Base-by-base conservation (phyloP, 2,797 vertebrate genomes). In the Falco naumanni region DNA sequence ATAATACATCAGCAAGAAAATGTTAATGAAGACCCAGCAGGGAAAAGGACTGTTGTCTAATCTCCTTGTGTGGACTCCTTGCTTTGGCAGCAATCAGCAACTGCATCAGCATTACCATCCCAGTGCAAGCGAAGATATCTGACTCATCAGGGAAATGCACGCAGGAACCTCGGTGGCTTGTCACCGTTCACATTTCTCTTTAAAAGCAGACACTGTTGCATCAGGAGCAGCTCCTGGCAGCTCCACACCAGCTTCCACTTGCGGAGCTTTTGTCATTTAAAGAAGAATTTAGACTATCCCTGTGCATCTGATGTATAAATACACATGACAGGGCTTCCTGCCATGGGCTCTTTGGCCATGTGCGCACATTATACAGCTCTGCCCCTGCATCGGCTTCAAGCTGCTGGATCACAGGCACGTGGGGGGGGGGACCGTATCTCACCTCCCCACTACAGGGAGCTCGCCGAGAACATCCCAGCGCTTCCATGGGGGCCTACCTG, bases 1-100 rank as follows among this genome's bases (percentile, higher is more conserved):
- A 97, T 90, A 92, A 93, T 39, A 89, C 68, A 90, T 90, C 71
- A 75, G 86, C 92, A 95, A 95, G 90, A 91, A 92, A 93, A 95
- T 8, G 64, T 75, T 97, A 92, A 94, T 50, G 25, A 96, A 92
- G 65, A 41, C 6, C 53, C 84, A 85, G 88, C 71, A n/a, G 87
- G 93, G 76, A 88, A 47, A 69, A 89, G 81, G 76, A 5, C 54
- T 77, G 75, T 3, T 87, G 71, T 63, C 81, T 90, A 25, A 93
- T 85, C 92, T 84, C 86, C 91, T 65, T 13, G 56, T 26, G 83
- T 16, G 83, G 90, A 91, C 85, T 89, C 93, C 84, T 79, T 74
- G 90, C 78, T 80, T 56, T 60, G 78, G 93, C 94, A 94, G 88
- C 51, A 53, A 89, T 24, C 85, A 77, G 91, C 80, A 56, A 53